Conservation (phyloP, 2,888 invertebrate species). For the Brassicogethes aeneus region DNA sequence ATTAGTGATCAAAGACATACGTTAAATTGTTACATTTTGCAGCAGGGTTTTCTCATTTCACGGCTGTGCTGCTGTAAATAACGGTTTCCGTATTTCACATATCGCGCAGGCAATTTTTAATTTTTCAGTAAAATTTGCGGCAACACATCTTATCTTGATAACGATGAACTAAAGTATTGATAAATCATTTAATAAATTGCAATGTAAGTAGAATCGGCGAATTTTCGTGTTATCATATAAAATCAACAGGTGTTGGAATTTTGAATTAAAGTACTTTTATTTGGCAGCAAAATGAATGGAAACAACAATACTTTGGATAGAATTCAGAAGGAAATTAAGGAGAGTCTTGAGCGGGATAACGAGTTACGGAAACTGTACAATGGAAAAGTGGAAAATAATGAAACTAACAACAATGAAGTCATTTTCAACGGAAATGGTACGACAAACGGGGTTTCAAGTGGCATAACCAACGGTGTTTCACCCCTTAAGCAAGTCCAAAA, state of each 20-base stretch:
- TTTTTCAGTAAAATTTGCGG: neutral
- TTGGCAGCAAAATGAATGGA: constrained; percentile 11
- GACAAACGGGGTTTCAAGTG: constrained; percentile 6
- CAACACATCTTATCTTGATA: neutral
- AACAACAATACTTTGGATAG: constrained; percentile 70
- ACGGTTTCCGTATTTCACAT: neutral
- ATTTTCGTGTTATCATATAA: no score
- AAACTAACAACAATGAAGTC: constrained; percentile 8
- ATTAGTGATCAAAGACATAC: neutral
- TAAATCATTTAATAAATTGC: neutral
- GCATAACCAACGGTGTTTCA: no score
- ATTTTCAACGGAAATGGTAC: constrained; percentile 8
- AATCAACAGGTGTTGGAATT: constrained; percentile 1
- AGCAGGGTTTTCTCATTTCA: neutral
- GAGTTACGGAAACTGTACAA: constrained; percentile 57
- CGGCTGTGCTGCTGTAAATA: neutral
- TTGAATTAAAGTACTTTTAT: no score
- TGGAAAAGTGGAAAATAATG: constrained; percentile 11
- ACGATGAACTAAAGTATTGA: no score
- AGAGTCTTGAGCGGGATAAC: constrained; percentile 75
- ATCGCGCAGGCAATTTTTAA: neutral
- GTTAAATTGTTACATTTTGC: neutral
- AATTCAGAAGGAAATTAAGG: constrained; percentile 84
- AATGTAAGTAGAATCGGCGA: neutral
- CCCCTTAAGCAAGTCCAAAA: constrained; percentile 12